Conservation (phyloP, 1,140 invertebrate species). For the Euwallacea similis region DNA sequence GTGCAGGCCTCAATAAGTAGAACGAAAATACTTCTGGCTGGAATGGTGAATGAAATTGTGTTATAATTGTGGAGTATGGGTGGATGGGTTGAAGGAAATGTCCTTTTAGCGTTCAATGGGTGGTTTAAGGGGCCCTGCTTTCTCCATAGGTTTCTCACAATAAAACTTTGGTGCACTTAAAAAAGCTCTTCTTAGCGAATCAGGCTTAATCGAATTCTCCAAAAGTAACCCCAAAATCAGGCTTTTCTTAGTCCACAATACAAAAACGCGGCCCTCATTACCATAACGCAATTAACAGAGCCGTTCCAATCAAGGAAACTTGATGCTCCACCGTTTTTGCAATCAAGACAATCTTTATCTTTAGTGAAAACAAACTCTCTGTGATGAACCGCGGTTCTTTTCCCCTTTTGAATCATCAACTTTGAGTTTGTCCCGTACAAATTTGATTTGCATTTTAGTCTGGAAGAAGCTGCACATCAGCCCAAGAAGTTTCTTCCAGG, state of each 20-base stretch:
- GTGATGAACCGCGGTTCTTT: slow-evolving; percentile 6
- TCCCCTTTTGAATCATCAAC: not conserved
- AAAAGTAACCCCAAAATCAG: not conserved
- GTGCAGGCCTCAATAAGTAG: too few species aligned
- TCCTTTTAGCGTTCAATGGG: too few species aligned
- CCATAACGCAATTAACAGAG: slow-evolving; percentile 18
- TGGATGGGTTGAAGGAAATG: too few species aligned
- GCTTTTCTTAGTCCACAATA: not conserved
- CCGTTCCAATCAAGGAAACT: slow-evolving; percentile 14
- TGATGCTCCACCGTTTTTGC: slow-evolving; percentile 1
- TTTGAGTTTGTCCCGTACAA: slow-evolving; percentile 1
- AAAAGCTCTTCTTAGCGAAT: slow-evolving; percentile 6
- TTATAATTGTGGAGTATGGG: too few species aligned
- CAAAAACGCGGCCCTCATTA: slow-evolving; percentile 3
- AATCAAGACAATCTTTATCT: slow-evolving; percentile 15
- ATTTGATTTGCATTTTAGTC: slow-evolving; percentile 3
- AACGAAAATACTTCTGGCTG: too few species aligned
- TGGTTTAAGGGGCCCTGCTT: too few species aligned
- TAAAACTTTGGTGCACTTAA: too few species aligned
- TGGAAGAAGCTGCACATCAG: not conserved
- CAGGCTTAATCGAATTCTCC: slow-evolving; percentile 11
- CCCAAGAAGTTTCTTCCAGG: slow-evolving; percentile 4
- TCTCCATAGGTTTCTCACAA: too few species aligned
- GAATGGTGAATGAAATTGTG: too few species aligned
- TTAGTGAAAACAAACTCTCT: slow-evolving; percentile 15